These are phyloP conservation scores for Prunella fulvescens DNA, from an alignment of 2,113 vertebrate genomes.

Conservation along the genomic window DNA sequence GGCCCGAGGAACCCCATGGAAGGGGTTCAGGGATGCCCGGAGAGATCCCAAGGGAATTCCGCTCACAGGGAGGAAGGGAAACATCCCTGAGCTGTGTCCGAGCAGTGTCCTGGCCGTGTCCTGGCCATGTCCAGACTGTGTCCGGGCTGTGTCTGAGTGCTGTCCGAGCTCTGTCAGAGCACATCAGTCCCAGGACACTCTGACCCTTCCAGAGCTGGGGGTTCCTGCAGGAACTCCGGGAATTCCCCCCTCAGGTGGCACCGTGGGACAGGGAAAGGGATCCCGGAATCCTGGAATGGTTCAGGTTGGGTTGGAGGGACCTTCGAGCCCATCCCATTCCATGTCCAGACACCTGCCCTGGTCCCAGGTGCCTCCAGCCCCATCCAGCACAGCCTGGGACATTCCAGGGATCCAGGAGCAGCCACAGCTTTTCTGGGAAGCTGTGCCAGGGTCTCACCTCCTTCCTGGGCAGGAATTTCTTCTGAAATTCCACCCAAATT, in stretches of 20 bases:
- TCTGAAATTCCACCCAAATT: not conserved
- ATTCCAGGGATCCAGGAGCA: not conserved
- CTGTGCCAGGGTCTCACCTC: not conserved
- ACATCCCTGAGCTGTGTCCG: rapidly evolving
- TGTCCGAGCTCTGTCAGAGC: no score
- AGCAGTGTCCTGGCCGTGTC: not conserved
- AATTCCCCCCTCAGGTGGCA: not conserved
- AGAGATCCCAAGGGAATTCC: not conserved
- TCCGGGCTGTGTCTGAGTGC: no score
- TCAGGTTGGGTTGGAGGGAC: no score
- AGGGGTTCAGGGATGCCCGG: not conserved
- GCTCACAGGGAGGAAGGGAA: not conserved
- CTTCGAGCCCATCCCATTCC: not conserved
- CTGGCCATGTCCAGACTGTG: no score
- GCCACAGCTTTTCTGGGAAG: not conserved
- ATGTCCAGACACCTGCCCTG: not conserved
- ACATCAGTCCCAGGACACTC: not conserved
- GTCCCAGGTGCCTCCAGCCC: not conserved
- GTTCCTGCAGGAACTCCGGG: not conserved
- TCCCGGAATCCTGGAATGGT: not conserved
- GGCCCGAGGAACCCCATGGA: no score
- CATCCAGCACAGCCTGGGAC: not conserved
- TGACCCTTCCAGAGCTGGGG: rapidly evolving
- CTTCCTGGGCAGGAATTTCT: not conserved
- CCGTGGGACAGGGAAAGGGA: not conserved